Conservation (phyloP, 2,797 vertebrate genomes). For the Urosaurus nigricauda region DNA sequence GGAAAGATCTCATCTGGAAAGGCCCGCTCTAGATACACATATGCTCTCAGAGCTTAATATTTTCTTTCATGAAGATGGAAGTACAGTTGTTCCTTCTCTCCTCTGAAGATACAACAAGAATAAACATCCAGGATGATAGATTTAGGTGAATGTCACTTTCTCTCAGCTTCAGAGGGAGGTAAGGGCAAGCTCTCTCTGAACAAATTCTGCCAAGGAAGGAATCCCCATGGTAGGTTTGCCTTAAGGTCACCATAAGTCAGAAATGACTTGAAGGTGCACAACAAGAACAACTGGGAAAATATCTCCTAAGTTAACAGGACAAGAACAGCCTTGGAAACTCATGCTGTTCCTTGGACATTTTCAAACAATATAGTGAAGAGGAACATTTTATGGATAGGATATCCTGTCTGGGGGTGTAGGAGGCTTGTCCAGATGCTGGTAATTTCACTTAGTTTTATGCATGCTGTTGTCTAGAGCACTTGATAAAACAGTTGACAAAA, state of each 20-base stretch:
- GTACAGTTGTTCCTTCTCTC: neutral
- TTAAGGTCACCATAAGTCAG: no score
- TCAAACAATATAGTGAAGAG: slow-evolving; percentile 5
- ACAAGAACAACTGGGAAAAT: neutral
- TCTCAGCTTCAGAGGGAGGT: no score
- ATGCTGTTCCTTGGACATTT: neutral
- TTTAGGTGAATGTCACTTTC: neutral
- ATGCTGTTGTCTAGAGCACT: neutral
- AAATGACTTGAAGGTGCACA: no score
- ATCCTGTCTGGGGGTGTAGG: neutral
- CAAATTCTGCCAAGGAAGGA: no score
- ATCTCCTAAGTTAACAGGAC: neutral
- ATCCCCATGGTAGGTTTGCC: no score
- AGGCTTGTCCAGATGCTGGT: neutral
- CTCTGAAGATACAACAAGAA: neutral
- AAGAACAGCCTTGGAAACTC: neutral
- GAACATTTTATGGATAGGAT: slow-evolving; percentile 20
- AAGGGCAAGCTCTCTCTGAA: no score
- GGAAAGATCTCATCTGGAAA: neutral
- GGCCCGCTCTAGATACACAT: neutral
- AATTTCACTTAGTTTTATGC: neutral
- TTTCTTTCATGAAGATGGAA: neutral
- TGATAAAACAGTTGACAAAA: neutral
- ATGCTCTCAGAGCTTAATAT: neutral
- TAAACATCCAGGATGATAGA: neutral